Evolutionary conservation across 2,797 vertebrate species (phyloP).

Genomic region (Lagorchestes hirsutus): DNA sequence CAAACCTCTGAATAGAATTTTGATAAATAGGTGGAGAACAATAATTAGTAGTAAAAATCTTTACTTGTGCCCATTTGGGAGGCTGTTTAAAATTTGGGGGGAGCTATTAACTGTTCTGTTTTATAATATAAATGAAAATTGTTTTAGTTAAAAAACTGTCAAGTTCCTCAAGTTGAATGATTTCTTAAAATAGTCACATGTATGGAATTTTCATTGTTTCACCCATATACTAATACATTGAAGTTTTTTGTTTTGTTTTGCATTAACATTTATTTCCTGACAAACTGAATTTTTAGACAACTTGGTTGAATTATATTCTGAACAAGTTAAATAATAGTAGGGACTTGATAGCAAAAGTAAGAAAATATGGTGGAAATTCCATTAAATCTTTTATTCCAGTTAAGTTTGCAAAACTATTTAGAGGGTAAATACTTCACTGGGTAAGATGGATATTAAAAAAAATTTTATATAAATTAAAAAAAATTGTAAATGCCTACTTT

Average conservation of each 20-base stretch:
- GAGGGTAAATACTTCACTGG: conserved; percentile 39
- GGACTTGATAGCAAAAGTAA: neutral
- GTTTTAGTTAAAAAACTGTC: conserved; percentile 46
- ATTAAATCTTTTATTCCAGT: conserved; percentile 29
- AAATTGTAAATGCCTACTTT: neutral
- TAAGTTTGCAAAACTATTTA: conserved; percentile 53
- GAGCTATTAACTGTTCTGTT: conserved; percentile 44
- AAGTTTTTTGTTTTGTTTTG: neutral
- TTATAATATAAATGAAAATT: conserved; percentile 31
- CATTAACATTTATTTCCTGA: neutral
- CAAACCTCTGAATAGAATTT: conserved; percentile 25
- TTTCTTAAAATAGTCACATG: neutral
- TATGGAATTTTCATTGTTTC: neutral
- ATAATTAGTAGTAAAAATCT: conserved; percentile 52
- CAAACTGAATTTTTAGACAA: neutral
- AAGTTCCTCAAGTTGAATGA: neutral
- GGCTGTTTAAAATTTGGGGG: conserved; percentile 22
- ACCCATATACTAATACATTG: neutral
- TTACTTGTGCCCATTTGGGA: conserved; percentile 35
- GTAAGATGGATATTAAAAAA: conserved; percentile 18
- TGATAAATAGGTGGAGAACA: conserved; percentile 35
- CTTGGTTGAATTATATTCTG: neutral
- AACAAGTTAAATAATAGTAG: neutral
- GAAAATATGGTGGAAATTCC: neutral
- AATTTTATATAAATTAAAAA: too few relatives aligned